Base-by-base conservation (phyloP, 2,113 vertebrate genomes). In the Lepidothrix coronata region DNA sequence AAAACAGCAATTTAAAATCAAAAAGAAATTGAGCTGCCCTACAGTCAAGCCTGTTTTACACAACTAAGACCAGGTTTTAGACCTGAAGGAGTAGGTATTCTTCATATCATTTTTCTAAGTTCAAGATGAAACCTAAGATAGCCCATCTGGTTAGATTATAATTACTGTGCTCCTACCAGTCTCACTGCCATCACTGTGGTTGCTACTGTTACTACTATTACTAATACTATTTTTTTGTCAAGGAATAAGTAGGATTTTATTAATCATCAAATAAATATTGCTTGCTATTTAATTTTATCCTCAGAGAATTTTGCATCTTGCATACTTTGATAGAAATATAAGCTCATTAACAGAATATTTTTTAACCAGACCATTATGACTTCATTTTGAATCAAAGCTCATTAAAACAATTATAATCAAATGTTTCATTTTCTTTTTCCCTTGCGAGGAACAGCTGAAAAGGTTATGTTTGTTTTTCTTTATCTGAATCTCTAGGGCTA, bases 371-470 rank as follows among this genome's bases (percentile, higher is more conserved):
- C 97, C 92, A 97, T 97, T 98, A 97, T 96, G 96, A 96, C 97
- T 98, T 97, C 97, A 97, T 98, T 98, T 98, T 98, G 97, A 98
- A 98, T 98, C 98, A 97, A 95, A 98, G 97, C 97, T 98, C 97
- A 98, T 98, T 98, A 98, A 97, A 98, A 98, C 97, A 98, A 98
- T 98, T 98, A 98, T 98, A 98, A 98, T 98, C 98, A 98, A 98
- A 98, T 97, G 96, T 97, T 98, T 98, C 97, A 97, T 98, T 98
- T 98, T 97, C 95, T 98, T 98, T 98, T 98, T 97, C 96, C 97
- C 98, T 97, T 97, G 96, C 97, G 97, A 98, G 89, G 97, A 98
- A 96, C 94, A 98, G 97, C 97, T 98, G 96, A 98, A 98, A 98
- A 98, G 98, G 97, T 98, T 98, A 98, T 98, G 97, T 98, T 98